These are phyloP conservation scores for Anser brachyrhynchus DNA, from an alignment of 2,113 vertebrate genomes.

Conservation along the genomic window DNA sequence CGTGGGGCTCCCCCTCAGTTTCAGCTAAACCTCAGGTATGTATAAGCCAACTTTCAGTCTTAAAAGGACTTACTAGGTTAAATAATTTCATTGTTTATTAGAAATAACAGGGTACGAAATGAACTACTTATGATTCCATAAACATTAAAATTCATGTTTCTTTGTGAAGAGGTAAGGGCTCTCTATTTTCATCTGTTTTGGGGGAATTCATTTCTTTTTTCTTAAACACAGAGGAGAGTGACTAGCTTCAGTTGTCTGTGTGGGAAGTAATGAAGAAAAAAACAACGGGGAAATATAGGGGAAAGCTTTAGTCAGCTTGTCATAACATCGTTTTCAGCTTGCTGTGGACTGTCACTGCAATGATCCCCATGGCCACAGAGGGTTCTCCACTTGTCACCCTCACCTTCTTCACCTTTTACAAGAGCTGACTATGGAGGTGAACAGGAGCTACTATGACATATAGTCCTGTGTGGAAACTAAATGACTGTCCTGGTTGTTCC, in stretches of 20 bases:
- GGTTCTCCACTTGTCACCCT: background rate
- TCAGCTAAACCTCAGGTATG: background rate
- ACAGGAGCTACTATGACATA: background rate
- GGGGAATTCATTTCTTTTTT: background rate
- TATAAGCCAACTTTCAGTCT: background rate
- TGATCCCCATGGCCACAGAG: background rate
- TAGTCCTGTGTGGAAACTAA: background rate
- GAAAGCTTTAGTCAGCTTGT: background rate
- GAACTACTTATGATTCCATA: background rate
- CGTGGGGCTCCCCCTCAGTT: background rate
- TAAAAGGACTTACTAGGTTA: background rate
- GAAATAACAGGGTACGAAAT: background rate
- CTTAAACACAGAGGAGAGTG: background rate
- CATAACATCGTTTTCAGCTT: background rate
- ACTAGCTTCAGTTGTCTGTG: background rate
- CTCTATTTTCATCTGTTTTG: rapidly evolving
- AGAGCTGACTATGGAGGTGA: background rate
- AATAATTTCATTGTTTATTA: background rate
- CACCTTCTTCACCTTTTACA: background rate
- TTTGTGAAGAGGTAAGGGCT: background rate
- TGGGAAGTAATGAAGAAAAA: background rate
- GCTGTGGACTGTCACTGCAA: rapidly evolving
- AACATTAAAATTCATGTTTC: background rate
- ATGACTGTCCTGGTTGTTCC: too few relatives aligned
- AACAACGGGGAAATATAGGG: background rate